These are phyloP conservation scores for Cephalopterus ornatus DNA, from an alignment of 2,113 vertebrate species.

Conservation along the genomic window DNA sequence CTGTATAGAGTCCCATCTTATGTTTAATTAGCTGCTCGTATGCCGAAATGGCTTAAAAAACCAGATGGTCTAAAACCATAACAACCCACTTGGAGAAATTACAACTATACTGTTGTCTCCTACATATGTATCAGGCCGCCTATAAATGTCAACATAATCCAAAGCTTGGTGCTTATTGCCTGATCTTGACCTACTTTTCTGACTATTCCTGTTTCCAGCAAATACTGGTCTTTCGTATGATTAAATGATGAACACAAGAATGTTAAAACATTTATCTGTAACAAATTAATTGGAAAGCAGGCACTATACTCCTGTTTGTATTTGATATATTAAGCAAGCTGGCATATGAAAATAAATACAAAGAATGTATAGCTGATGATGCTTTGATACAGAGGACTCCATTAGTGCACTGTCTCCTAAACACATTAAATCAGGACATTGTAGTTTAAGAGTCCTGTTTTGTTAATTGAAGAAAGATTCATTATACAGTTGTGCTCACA, in stretches of 20 bases:
- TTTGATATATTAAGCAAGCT: neutral
- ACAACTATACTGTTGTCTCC: neutral
- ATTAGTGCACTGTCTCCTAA: neutral
- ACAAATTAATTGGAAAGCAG: neutral
- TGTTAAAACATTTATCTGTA: neutral
- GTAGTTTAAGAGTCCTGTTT: neutral
- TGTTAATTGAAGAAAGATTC: slow-evolving; percentile 23
- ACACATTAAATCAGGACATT: neutral
- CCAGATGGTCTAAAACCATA: neutral
- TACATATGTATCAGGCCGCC: neutral
- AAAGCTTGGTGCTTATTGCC: neutral
- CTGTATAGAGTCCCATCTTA: neutral
- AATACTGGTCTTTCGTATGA: neutral
- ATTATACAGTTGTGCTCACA: neutral
- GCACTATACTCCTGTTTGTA: neutral
- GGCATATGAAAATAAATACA: neutral
- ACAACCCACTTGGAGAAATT: neutral
- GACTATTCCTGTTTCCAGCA: neutral
- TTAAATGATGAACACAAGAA: neutral
- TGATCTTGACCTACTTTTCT: slow-evolving; percentile 5
- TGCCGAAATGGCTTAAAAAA: neutral
- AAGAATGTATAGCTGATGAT: neutral
- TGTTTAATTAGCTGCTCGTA: neutral
- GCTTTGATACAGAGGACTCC: neutral
- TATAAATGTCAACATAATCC: neutral